Evolutionary conservation across 1,140 invertebrate genomes (phyloP), one percentile per base, ranked within the genome.

Genomic region (Conus betulinus): DNA sequence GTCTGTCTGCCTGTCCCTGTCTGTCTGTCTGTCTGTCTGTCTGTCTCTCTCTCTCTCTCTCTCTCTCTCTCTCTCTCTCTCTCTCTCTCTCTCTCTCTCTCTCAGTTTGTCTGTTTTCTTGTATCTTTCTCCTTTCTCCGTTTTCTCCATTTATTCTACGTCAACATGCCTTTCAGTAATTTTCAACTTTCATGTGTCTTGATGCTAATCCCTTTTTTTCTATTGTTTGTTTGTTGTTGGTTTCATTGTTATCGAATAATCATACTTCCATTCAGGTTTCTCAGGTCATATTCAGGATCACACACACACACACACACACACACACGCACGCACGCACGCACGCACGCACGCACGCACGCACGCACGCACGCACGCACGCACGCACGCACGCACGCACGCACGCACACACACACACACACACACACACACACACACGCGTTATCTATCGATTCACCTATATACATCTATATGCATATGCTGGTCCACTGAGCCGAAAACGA

Each of bases 281-380:
- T 63, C 85, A 84, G 17, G 39, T 39, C 57, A 60, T 15, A 60
- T 15, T 6, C 57, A 52, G 15, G 10, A 23, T n/a, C 67, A 71
- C 67, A 71, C 67, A 85, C 57, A 85, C 60, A 67, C 27, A 10
- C 27, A 85, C 13, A 6, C 23, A 71, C 55, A 2, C 39, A 60
- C 52, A 60, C 60, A 85, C 52, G 27, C 60, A 60, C 57, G 27
- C 15, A 60, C 55, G 20, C 60, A 11, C 55, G 27, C 60, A 85
- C 57, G 27, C 55, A 85, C 84, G 27, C 53, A 39, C 79, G 27
- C 53, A 60, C 53, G 25, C 74, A 53, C 71, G 57, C n/a, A 60
- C 57, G 57, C 60, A 85, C 60, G 60, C 60, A 63, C 5, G n/a
- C 55, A 85, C 60, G 57, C 84, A 60, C 60, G 57, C n/a, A 60